Evolutionary conservation across 2,113 vertebrate species (phyloP).

Genomic region (Prietella phreatophila): DNA sequence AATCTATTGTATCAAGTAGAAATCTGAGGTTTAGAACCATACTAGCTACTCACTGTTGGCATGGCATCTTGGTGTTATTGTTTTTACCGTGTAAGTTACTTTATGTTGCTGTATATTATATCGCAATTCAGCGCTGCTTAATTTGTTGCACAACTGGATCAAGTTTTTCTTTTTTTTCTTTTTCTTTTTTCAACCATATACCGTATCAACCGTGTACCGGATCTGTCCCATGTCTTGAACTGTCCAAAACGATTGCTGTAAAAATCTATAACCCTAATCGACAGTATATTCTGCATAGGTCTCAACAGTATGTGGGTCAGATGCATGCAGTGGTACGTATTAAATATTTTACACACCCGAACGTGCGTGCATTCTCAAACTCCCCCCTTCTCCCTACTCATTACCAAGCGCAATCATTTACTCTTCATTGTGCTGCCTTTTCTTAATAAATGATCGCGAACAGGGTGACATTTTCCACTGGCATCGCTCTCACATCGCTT

Average conservation of each 20-base stretch:
- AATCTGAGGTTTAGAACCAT: not conserved
- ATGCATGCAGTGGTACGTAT: not conserved
- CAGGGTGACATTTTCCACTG: conserved; percentile 23
- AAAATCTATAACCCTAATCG: not conserved
- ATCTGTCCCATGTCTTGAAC: not conserved
- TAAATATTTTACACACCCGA: not conserved
- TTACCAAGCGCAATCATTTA: not conserved
- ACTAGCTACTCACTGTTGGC: not conserved
- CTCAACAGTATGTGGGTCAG: not conserved
- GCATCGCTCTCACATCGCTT: conserved; percentile 2
- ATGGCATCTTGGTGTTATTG: not conserved
- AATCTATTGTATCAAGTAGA: not conserved
- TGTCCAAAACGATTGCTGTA: not conserved
- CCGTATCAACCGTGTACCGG: not conserved
- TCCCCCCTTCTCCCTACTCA: not conserved
- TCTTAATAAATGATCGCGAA: not conserved
- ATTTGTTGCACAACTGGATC: not conserved
- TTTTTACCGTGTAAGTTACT: not conserved
- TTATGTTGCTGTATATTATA: not conserved
- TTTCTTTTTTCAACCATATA: not conserved
- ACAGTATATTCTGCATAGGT: not conserved
- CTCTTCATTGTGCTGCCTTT: not conserved
- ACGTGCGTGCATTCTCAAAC: not conserved
- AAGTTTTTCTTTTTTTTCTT: too few relatives aligned
- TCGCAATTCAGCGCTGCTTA: not conserved